Evolutionary conservation across 2,113 vertebrate genomes (phyloP), one percentile per base, ranked within the genome.

Genomic region (Lophius piscatorius): DNA sequence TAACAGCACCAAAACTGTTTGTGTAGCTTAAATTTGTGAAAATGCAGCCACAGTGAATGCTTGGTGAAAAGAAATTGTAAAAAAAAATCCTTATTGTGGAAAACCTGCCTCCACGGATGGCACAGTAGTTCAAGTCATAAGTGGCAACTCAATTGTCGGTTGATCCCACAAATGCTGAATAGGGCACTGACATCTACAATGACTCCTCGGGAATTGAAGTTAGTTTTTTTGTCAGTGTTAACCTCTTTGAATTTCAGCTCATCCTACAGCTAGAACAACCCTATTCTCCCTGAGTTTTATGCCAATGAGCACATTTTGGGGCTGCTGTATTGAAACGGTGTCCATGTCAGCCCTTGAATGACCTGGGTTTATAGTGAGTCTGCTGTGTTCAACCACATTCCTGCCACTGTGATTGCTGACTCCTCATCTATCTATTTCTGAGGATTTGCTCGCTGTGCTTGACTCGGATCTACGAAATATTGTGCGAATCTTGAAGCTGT

Each of bases 331-430:
- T 22, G 22, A 70, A 80, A 76, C 54, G 62, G 33, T 58, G 72
- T 67, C 75, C 70, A 51, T 54, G 21, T 46, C 50, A 74, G 67
- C 73, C 63, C 65, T 74, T 61, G 42, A 63, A 57, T 81, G 73
- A 76, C 80, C 80, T 74, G 69, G 33, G 57, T 41, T 83, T 63
- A 87, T 84, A 68, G 76, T 83, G 76, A 70, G 78, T 81, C 63
- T 80, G 77, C 71, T 68, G 63, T 65, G 67, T 70, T 70, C 55
- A 63, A 76, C 54, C 59, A 81, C 69, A 73, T 81, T 69, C 21
- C 40, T 57, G 47, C 49, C 6, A 58, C 70, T 59, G 55, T 28
- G 24, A 67, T 54, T 69, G 81, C 73, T 82, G 76, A 84, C 79
- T 76, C 66, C 55, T 70, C 66, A 67, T 38, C 70, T 72, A 56